Conservation (phyloP, 2,113 vertebrate species). For the Clarias gariepinus region DNA sequence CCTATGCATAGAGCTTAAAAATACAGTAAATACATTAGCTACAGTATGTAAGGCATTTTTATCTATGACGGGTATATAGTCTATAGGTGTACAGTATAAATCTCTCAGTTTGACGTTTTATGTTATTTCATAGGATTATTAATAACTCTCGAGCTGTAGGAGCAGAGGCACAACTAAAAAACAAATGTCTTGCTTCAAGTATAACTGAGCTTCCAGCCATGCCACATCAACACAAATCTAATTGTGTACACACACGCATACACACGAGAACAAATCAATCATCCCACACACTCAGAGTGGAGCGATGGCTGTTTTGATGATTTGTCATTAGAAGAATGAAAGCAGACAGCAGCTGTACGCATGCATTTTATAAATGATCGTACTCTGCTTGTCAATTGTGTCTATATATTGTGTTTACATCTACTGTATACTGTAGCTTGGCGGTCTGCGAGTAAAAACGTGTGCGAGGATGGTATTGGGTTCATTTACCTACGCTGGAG, state of each 20-base stretch:
- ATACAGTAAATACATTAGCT: background rate
- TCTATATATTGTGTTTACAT: background rate
- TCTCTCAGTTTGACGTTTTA: background rate
- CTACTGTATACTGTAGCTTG: background rate
- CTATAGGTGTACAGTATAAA: background rate
- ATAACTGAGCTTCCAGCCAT: slow-evolving; percentile 8
- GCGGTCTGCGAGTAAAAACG: background rate
- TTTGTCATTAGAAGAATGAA: slow-evolving; percentile 23
- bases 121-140: background rate
- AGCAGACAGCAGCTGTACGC: slow-evolving; percentile 34
- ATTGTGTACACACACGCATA: slow-evolving; percentile 17
- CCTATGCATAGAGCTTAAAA: background rate
- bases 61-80: background rate
- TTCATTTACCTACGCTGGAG: slow-evolving; percentile 19
- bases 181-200: background rate
- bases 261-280: slow-evolving; percentile 13
- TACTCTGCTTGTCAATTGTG: slow-evolving; percentile 6
- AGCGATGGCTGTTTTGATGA: slow-evolving; percentile 26
- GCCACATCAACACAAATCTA: slow-evolving; percentile 34
- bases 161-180: slow-evolving; percentile 7
- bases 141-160: background rate
- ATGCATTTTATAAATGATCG: slow-evolving; percentile 34
- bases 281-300: slow-evolving; percentile 19
- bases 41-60: background rate
- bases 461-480: background rate